These are phyloP conservation scores for Pseudobourletiella spinata DNA, from an alignment of 1,140 invertebrate species.

Conservation along the genomic window DNA sequence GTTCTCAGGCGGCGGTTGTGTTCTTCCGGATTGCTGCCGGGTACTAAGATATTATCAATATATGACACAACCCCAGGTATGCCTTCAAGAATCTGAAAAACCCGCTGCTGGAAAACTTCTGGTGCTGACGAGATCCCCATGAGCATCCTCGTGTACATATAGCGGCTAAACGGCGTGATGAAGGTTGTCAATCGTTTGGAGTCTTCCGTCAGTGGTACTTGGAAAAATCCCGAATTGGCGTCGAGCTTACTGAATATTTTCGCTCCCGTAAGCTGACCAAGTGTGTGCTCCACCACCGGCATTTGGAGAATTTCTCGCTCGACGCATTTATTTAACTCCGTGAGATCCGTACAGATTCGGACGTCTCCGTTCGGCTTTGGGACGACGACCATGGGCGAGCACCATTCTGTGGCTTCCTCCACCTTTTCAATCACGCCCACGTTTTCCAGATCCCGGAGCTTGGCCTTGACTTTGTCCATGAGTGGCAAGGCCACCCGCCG, in stretches of 20 bases:
- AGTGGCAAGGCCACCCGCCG: conserved; percentile 20
- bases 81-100: conserved; percentile 42
- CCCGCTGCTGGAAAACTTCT: conserved; percentile 46
- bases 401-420: conserved; percentile 37
- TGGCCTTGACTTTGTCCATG: conserved; percentile 15
- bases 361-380: conserved; percentile 2
- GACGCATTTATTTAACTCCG: conserved; percentile 11
- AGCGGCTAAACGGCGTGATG: conserved; percentile 39
- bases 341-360: conserved; percentile 24
- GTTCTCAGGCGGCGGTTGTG: no score
- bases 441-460: conserved; percentile 29
- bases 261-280: conserved; percentile 10
- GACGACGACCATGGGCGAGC: conserved; percentile 6
- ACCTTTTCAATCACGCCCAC: conserved; percentile 38
- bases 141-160: conserved; percentile 40
- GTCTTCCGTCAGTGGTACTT: conserved; percentile 3
- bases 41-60: no score
- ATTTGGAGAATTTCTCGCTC: conserved; percentile 17
- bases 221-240: conserved; percentile 30
- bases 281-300: conserved; percentile 15
- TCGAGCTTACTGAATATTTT: conserved; percentile 40
- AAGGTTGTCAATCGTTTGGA: conserved; percentile 36
- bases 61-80: conserved; percentile 40
- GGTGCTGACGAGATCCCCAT: conserved; percentile 45
- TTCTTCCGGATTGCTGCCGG: no score